These are phyloP conservation scores for Molossus alvarezi DNA, from an alignment of 2,797 vertebrate species.

Conservation along the genomic window DNA sequence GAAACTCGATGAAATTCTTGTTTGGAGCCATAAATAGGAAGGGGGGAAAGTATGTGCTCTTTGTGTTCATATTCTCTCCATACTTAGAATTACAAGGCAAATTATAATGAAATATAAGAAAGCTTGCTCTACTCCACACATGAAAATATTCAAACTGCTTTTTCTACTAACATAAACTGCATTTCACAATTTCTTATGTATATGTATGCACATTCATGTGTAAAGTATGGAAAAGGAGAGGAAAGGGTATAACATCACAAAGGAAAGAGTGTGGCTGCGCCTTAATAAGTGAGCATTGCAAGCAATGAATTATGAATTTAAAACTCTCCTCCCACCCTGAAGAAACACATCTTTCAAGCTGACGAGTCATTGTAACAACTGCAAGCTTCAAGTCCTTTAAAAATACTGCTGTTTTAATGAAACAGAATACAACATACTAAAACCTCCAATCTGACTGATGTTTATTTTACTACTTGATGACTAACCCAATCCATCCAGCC, in stretches of 20 bases:
- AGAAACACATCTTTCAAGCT: slow-evolving; percentile 82
- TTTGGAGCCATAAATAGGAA: slow-evolving; percentile 63
- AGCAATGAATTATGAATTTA: slow-evolving; percentile 80
- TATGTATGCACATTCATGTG: neutral
- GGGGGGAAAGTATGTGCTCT: neutral
- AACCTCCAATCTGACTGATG: slow-evolving; percentile 63
- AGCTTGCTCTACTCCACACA: neutral
- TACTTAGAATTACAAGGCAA: slow-evolving; percentile 40
- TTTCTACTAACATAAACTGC: slow-evolving; percentile 57
- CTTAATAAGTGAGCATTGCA: slow-evolving; percentile 78
- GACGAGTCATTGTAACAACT: slow-evolving; percentile 73
- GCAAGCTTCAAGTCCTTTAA: slow-evolving; percentile 75
- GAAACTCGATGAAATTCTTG: slow-evolving; percentile 50
- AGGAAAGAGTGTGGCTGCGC: neutral
- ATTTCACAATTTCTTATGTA: slow-evolving; percentile 70
- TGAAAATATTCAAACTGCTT: slow-evolving; percentile 55
- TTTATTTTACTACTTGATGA: slow-evolving; percentile 63
- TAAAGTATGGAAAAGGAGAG: slow-evolving; percentile 56
- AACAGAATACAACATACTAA: slow-evolving; percentile 65
- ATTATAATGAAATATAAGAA: slow-evolving; percentile 54
- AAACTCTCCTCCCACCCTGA: slow-evolving; percentile 77
- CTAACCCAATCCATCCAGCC: slow-evolving; percentile 55
- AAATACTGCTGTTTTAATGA: slow-evolving; percentile 73
- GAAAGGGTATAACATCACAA: neutral
- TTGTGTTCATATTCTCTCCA: slow-evolving; percentile 46